Evolutionary conservation across 2,113 vertebrate species (phyloP).

Genomic region (Heterotilapia buettikoferi): DNA sequence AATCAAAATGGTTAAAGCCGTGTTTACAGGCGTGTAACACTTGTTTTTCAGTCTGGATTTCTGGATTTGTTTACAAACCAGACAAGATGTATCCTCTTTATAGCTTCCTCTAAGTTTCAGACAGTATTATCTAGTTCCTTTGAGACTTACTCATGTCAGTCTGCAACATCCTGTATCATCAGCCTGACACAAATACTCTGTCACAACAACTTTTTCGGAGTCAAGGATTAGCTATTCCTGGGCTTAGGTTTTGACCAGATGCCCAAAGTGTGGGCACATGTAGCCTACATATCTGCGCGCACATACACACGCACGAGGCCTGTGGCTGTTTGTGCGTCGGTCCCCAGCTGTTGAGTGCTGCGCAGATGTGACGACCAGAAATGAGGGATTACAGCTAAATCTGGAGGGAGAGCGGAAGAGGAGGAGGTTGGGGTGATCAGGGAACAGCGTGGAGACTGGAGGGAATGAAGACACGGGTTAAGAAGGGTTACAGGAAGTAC

Average conservation of each 20-base stretch:
- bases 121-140: neutral
- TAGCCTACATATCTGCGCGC: neutral
- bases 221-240: conserved; percentile 32
- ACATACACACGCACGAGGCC: neutral
- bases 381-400: conserved; percentile 65
- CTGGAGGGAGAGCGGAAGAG: conserved; percentile 27
- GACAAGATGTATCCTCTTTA: neutral
- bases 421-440: conserved; percentile 1
- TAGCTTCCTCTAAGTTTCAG: neutral
- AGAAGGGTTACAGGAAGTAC: conserved; percentile 1
- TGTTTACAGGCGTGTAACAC: neutral
- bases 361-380: conserved; percentile 61
- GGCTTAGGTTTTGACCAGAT: conserved; percentile 48
- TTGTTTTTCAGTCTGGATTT: neutral
- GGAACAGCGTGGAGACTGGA: neutral
- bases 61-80: conserved; percentile 1
- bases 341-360: conserved; percentile 66
- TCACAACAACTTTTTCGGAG: conserved; percentile 6
- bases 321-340: conserved; percentile 33
- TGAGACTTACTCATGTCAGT: neutral
- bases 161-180: neutral
- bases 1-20: neutral
- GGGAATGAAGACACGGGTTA: neutral
- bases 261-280: conserved; percentile 27
- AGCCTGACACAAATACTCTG: neutral